Percentiles rank a stretch among this genome's conserved stretches.
These are phyloP conservation scores for Neolamprologus devosi DNA, from an alignment of 2,113 vertebrate species.

Conservation along the genomic window DNA sequence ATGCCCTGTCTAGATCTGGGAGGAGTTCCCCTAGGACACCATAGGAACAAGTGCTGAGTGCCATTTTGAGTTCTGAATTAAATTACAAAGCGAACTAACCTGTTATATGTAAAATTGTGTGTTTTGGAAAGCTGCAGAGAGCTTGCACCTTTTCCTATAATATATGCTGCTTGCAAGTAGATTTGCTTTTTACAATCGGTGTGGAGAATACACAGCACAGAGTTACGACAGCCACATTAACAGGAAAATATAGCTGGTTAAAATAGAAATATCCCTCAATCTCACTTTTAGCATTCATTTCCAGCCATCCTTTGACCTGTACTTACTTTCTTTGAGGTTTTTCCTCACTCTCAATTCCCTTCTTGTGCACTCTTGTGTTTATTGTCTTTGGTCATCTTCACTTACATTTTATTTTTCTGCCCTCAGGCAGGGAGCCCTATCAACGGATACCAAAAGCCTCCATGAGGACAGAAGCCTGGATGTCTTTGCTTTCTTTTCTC, in stretches of 20 bases:
- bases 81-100: background rate
- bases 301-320: background rate
- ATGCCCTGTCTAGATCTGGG: background rate
- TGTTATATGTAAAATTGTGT: accelerated
- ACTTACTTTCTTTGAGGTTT: background rate
- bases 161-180: background rate
- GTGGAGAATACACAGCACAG: background rate
- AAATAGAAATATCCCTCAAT: background rate
- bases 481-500: conserved; percentile 7
- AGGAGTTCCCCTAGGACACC: background rate
- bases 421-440: conserved; percentile 45
- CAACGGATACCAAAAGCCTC: conserved; percentile 58
- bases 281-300: background rate
- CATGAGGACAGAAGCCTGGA: conserved; percentile 44
- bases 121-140: background rate
- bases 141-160: background rate
- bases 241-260: background rate
- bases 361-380: conserved; percentile 9
- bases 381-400: conserved; percentile 27
- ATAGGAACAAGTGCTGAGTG: background rate
- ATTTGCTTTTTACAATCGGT: background rate
- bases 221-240: background rate
- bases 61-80: background rate
- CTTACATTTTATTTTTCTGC: conserved; percentile 41
- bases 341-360: background rate